phyloP scores from a whole-genome alignment of 1,140 invertebrate species.

The Danaus melanippus region DNA sequence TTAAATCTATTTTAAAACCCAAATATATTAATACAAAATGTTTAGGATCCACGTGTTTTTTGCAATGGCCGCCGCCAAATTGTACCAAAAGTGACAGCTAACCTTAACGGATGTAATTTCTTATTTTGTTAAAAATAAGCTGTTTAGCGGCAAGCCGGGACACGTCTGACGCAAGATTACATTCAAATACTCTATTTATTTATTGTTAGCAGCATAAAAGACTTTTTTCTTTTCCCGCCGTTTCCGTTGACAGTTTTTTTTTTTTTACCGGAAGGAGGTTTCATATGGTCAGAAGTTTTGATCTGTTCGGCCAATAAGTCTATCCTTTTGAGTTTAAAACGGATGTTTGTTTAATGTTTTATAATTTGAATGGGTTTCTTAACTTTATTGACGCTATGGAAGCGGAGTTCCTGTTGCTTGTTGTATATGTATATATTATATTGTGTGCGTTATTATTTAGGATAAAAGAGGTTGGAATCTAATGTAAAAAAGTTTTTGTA shows the following conservation, averaged over 20 bases:
- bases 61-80: conserved; percentile 21
- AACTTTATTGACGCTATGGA: too few relatives aligned
- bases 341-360: conserved; percentile 11
- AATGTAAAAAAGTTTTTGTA: too few relatives aligned
- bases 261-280: conserved; percentile 13
- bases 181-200: conserved; percentile 17
- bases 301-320: too few relatives aligned
- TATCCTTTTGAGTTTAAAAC: neutral
- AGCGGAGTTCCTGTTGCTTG: too few relatives aligned
- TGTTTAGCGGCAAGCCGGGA: conserved; percentile 17
- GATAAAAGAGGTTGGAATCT: too few relatives aligned
- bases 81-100: conserved; percentile 28
- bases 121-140: conserved; percentile 31
- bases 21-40: conserved; percentile 13
- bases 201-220: conserved; percentile 27
- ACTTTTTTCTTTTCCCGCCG: conserved; percentile 27
- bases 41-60: conserved; percentile 23
- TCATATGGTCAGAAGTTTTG: conserved; percentile 4
- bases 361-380: neutral
- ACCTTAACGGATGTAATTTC: conserved; percentile 33
- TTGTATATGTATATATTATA: too few relatives aligned
- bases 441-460: too few relatives aligned
- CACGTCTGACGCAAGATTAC: conserved; percentile 32
- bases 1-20: neutral
- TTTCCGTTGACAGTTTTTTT: conserved; percentile 22